Conservation (phyloP, 2,888 invertebrate genomes). For the Gandaritis pyraliata region DNA sequence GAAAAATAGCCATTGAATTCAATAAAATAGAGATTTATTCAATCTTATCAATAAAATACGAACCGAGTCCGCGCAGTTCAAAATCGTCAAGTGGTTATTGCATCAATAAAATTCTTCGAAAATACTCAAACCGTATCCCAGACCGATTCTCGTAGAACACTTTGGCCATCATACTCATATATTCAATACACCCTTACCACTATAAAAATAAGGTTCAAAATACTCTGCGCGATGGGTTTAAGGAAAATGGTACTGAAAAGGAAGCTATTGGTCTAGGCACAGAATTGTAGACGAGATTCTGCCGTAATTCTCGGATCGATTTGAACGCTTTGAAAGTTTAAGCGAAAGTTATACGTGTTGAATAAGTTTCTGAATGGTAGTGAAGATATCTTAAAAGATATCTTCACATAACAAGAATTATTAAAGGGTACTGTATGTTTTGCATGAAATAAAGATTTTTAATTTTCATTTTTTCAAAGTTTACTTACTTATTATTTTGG, state of each 20-base stretch:
- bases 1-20: conserved; percentile 11
- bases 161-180: conserved; percentile 26
- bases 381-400: conserved; percentile 11
- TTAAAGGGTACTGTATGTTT: too few relatives aligned
- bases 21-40: conserved; percentile 28
- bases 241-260: conserved; percentile 30
- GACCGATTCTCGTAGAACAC: conserved; percentile 54
- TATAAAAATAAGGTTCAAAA: conserved; percentile 26
- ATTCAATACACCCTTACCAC: conserved; percentile 27
- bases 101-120: conserved; percentile 72
- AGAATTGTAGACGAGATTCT: conserved; percentile 51
- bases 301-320: conserved; percentile 54
- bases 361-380: conserved; percentile 39
- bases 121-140: conserved; percentile 62
- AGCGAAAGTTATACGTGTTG: conserved; percentile 40
- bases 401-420: conserved; percentile 8
- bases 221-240: conserved; percentile 24
- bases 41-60: conserved; percentile 34
- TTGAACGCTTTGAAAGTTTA: conserved; percentile 52
- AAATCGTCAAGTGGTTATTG: conserved; percentile 67
- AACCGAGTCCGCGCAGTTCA: conserved; percentile 27
- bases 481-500: too few relatives aligned
- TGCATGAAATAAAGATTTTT: too few relatives aligned
- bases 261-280: conserved; percentile 51
- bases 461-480: too few relatives aligned